Evolutionary conservation across 2,113 vertebrate species (phyloP), one percentile per base, ranked within the genome.

Genomic region (Clarias macrocephalus): DNA sequence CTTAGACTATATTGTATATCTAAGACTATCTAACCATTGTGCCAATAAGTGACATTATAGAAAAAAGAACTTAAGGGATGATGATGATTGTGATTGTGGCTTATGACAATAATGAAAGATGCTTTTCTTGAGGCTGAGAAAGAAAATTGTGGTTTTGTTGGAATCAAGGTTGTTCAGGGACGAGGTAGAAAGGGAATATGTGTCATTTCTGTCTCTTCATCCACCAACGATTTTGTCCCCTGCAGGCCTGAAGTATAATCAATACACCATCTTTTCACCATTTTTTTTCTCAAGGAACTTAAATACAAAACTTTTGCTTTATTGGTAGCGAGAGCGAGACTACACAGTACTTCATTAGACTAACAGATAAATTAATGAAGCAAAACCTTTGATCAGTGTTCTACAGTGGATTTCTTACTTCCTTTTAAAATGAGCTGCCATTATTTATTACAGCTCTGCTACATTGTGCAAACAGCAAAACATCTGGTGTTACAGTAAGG

Each of bases 61-160:
- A 54, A 85, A 72, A 28, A 80, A 60, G 37, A 8, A 37, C 33
- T 19, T 19, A 48, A 75, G 66, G 16, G 13, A 2, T 25, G 11
- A 65, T 65, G 62, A n/a, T 65, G 62, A 21, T 60, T 18, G 7
- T 66, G n/a, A 28, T n/a, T 37, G 16, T 37, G 37, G 72, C 72
- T 48, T 30, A 75, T 81, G 85, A 82, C 83, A 85, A 48, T 85
- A 77, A 85, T 85, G 85, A 90, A 62, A 85, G 82, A 90, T 88
- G 89, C 60, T 82, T 85, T 56, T 85, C 85, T 87, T 68, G 23
- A 88, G 88, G 86, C 60, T 80, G n/a, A 68, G 77, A 82, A 82
- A 59, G 48, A 37, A 48, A 75, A 57, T 23, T 30, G 73, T 25
- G 42, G 33, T 80, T 57, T 80, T 18, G 59, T 7, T 59, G 54